Evolutionary conservation across 2,797 vertebrate genomes (phyloP).

Genomic region (Fundulus diaphanus): DNA sequence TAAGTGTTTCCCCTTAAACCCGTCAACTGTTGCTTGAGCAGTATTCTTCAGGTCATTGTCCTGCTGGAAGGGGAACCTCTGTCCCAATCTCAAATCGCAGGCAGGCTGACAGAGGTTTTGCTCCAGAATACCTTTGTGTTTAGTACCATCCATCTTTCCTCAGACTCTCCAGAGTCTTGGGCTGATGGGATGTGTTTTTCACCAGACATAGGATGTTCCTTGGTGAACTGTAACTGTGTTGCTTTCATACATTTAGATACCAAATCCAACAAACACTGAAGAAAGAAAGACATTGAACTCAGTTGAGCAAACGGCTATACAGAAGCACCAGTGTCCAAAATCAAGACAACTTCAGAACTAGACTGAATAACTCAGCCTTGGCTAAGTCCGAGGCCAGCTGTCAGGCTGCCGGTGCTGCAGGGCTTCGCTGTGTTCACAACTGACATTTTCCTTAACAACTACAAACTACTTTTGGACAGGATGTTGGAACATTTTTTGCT

Average conservation of each 20-base stretch:
- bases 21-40: no score
- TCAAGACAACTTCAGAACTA: background rate
- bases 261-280: background rate
- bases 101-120: no score
- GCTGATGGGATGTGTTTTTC: no score
- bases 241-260: background rate
- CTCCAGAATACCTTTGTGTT: no score
- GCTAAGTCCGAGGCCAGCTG: constrained; percentile 11
- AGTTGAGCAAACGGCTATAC: background rate
- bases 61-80: no score
- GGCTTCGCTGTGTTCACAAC: constrained; percentile 14
- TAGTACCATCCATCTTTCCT: no score
- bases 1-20: no score
- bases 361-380: constrained; percentile 7
- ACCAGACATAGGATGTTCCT: no score
- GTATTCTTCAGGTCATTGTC: no score
- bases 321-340: background rate
- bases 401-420: constrained; percentile 13
- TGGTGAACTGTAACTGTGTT: no score
- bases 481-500: constrained; percentile 26
- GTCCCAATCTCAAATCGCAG: no score
- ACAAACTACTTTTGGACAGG: constrained; percentile 38
- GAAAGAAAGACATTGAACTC: background rate
- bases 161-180: no score
- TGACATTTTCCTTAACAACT: constrained; percentile 41